Evolutionary conservation across 2,797 vertebrate species (phyloP), one percentile per base, ranked within the genome.

Genomic region (Remorina albescens): DNA sequence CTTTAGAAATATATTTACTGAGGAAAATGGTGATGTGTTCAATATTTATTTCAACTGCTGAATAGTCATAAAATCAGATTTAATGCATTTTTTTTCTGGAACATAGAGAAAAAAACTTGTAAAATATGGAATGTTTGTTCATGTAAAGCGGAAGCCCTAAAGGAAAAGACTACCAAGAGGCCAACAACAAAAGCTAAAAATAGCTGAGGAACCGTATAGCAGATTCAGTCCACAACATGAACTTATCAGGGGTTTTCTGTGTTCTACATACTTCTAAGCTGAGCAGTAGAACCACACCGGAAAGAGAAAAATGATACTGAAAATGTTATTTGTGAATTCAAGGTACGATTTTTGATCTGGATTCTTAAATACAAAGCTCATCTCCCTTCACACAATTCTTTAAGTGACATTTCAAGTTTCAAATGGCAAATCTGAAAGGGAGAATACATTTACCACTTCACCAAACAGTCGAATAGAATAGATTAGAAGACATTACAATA

Each of bases 161-260:
- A 87, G 84, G 70, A 85, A 86, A 88, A 85, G n/a, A 78, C 69
- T 66, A 82, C 71, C 78, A 87, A 71, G 82, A 80, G 88, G 84
- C 83, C 82, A 83, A 81, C 64, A 76, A 71, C 65, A 65, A 30
- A 30, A 50, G 81, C 87, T 90, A 88, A 90, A 89, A 91, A 90
- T 89, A 91, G 74, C 82, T 7, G 32, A 73, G 77, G 74, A 71
- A 71, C 78, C 75, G 60, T 78, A 59, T 56, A 68, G 77, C 67
- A 64, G 63, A 66, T 73, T 75, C 78, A 73, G 37, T 80, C 56
- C 78, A 75, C 70, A 56, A 63, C 65, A 70, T 68, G 58, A 54
- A 65, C 67, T 72, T 58, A 73, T 67, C 54, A 58, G 53, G 71
- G 74, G 62, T 72, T 82, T 59, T 63, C 69, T 76, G 74, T 86